phyloP scores from a whole-genome alignment of 2,113 vertebrate genomes.

The Orthonyx spaldingii region DNA sequence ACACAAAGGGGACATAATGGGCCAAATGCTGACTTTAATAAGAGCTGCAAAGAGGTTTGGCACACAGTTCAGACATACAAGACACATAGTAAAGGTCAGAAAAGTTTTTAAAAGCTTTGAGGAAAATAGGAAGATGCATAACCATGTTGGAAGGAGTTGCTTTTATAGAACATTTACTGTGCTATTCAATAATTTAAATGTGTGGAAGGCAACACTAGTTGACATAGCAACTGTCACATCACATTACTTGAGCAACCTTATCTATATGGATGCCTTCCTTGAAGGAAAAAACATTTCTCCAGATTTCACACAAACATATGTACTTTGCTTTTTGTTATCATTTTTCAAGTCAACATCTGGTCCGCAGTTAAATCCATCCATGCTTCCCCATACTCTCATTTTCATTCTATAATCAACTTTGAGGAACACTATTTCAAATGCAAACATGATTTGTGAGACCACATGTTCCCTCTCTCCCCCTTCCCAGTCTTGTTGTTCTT shows the following conservation, averaged over 20 bases:
- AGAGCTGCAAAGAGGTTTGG: background rate
- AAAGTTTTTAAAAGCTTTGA: constrained; percentile 44
- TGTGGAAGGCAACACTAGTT: constrained; percentile 46
- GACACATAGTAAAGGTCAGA: constrained; percentile 5
- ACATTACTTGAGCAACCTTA: constrained; percentile 57
- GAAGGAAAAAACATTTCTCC: constrained; percentile 57
- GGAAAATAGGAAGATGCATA: constrained; percentile 13
- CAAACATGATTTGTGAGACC: background rate
- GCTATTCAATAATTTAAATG: constrained; percentile 64
- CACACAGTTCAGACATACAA: background rate
- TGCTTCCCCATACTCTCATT: background rate
- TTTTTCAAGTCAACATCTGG: constrained; percentile 64
- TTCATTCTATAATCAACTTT: constrained; percentile 37
- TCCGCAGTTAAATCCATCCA: background rate
- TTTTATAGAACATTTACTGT: constrained; percentile 53
- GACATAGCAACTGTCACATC: constrained; percentile 72
- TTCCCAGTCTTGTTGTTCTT: background rate
- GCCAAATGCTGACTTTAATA: background rate
- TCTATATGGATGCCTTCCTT: constrained; percentile 64
- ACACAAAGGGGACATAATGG: background rate
- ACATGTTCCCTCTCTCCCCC: background rate
- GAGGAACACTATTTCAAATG: constrained; percentile 20
- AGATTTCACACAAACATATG: constrained; percentile 39
- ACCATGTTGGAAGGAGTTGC: constrained; percentile 33
- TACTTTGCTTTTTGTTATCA: constrained; percentile 36